Evolutionary conservation across 2,888 invertebrate genomes (phyloP).

Genomic region (Drosophila vallismaia): DNA sequence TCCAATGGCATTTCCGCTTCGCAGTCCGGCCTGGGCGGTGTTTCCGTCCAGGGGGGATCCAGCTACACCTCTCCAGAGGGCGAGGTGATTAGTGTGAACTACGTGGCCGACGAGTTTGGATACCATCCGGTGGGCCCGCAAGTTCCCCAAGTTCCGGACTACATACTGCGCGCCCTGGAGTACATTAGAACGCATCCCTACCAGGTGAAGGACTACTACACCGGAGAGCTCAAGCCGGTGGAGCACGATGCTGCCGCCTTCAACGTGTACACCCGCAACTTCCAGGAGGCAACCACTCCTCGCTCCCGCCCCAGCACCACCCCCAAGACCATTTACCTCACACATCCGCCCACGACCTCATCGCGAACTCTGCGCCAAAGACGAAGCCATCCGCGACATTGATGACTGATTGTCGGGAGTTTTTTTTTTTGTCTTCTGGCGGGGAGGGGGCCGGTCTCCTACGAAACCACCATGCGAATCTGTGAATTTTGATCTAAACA

Average conservation of each 20-base stretch:
- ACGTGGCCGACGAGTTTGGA: conserved; percentile 77
- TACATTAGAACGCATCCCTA: conserved; percentile 80
- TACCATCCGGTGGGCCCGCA: conserved; percentile 79
- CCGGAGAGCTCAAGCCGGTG: conserved; percentile 66
- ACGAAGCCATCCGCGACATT: conserved; percentile 21
- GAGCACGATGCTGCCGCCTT: conserved; percentile 68
- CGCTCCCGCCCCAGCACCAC: conserved; percentile 46
- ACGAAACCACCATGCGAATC: conserved; percentile 29
- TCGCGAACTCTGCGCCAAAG: conserved; percentile 14
- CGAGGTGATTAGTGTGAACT: conserved; percentile 65
- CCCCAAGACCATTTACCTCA: conserved; percentile 54
- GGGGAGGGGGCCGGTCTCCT: conserved; percentile 27
- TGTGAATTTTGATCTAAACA: conserved; percentile 67
- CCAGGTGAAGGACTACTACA: conserved; percentile 70
- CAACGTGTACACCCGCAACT: conserved; percentile 64
- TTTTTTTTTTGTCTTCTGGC: neutral
- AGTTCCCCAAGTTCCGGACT: conserved; percentile 78
- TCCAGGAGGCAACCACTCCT: conserved; percentile 48
- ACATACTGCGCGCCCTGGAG: conserved; percentile 72
- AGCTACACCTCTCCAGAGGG: conserved; percentile 79
- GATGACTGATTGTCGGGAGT: conserved; percentile 1
- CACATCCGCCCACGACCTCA: conserved; percentile 53
- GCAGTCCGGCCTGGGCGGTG: conserved; percentile 69
- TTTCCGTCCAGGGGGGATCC: conserved; percentile 68
- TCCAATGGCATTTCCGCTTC: conserved; percentile 74